Evolutionary conservation across 2,888 invertebrate genomes (phyloP).

Genomic region (Lochmaea crataegi): DNA sequence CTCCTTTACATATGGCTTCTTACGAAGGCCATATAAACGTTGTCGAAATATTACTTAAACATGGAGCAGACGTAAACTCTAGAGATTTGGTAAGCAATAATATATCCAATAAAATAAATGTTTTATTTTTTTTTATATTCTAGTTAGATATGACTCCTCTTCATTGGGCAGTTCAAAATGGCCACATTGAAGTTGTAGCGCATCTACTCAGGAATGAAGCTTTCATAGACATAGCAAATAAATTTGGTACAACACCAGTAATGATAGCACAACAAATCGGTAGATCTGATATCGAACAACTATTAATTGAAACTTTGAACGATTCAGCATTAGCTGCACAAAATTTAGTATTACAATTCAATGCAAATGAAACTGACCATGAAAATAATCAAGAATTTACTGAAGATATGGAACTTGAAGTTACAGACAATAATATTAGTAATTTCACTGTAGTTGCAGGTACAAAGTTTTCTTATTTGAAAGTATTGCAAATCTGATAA

Average conservation of each 20-base stretch:
- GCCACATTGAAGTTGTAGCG: constrained; percentile 76
- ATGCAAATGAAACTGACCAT: constrained; percentile 38
- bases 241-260: constrained; percentile 78
- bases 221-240: constrained; percentile 74
- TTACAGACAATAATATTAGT: constrained; percentile 32
- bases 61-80: constrained; percentile 79
- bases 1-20: constrained; percentile 90
- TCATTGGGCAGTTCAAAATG: constrained; percentile 93
- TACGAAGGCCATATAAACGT: constrained; percentile 84
- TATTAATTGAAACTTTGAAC: constrained; percentile 65
- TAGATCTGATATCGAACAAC: constrained; percentile 71
- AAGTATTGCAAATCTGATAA: not conserved
- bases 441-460: constrained; percentile 24
- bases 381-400: constrained; percentile 44
- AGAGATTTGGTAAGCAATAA: constrained; percentile 76
- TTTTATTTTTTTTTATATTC: constrained; percentile 39
- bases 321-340: constrained; percentile 54
- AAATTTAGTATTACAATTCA: constrained; percentile 53
- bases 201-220: constrained; percentile 81
- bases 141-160: constrained; percentile 90
- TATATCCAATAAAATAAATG: no score
- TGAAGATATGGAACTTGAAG: constrained; percentile 42
- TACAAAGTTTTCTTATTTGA: not conserved
- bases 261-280: constrained; percentile 76
- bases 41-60: constrained; percentile 75